Base-by-base conservation (phyloP, 2,888 invertebrate species). In the Hirtodrosophila duncani region DNA sequence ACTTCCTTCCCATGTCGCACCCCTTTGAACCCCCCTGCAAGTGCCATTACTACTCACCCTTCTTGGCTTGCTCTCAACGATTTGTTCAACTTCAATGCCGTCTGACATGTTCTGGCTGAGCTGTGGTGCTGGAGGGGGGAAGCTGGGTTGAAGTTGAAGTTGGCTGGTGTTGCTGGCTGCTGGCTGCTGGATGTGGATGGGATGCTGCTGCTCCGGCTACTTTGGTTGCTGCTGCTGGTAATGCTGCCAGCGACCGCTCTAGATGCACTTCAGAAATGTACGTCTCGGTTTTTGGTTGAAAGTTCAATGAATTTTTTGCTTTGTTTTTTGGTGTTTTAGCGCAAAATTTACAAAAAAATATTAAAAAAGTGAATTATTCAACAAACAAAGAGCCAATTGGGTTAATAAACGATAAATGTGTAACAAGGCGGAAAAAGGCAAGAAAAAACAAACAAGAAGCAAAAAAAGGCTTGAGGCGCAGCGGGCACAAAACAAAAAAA, bases 1-100 rank as follows among this genome's bases (percentile, higher is more conserved):
- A n/a, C n/a, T n/a, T n/a, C n/a, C n/a, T n/a, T n/a, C n/a, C n/a
- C n/a, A n/a, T n/a, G n/a, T n/a, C n/a, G n/a, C n/a, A n/a, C n/a
- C n/a, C n/a, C n/a, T n/a, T n/a, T n/a, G n/a, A n/a, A n/a, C n/a
- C 37, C 14, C 37, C 37, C 37, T 17, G 37, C n/a, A 31, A 34
- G 17, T 31, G 2, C 29, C 14, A n/a, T n/a, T 37, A 9, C 21
- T 36, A 88, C 88, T 89, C 85, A 91, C 91, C 89, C 90, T 91
- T 88, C 89, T 89, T 50, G 91, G 91, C 74, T 90, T 91, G 87
- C 89, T 90, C 84, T 90, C 90, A 51, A 83, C 79, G 72, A 84
- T 78, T 85, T 88, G 89, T 81, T 91, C 91, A 86, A 91, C 90
- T 88, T 91, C 91, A 87, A 90, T 88, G 82, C 90, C 91, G 87